A percentile compares a stretch with the other conserved stretches of the same genome.
These are phyloP conservation scores for Drosophila nigrodunni DNA, from an alignment of 1,140 invertebrate species.

Conservation along the genomic window DNA sequence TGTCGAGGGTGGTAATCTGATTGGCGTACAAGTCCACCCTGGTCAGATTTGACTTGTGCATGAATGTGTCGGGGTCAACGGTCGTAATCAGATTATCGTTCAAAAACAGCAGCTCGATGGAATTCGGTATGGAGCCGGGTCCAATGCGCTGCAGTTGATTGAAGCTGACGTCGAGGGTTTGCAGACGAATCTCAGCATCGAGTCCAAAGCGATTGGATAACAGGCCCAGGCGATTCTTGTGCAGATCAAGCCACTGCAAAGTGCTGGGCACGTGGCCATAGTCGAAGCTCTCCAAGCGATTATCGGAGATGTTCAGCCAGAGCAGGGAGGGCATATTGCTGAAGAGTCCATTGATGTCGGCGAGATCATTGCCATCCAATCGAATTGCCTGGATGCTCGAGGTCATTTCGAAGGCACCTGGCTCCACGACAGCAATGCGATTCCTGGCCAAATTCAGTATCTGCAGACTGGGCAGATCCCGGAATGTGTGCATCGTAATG, in stretches of 20 bases:
- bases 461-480: conserved; percentile 92
- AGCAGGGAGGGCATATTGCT: conserved; percentile 92
- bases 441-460: conserved; percentile 96
- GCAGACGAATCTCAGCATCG: conserved; percentile 89
- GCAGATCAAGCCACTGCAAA: conserved; percentile 95
- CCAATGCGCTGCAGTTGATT: conserved; percentile 91
- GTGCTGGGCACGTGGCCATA: conserved; percentile 92
- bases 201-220: conserved; percentile 91
- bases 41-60: conserved; percentile 92
- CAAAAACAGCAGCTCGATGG: conserved; percentile 91
- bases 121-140: conserved; percentile 90
- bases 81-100: conserved; percentile 92
- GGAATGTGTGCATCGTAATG: conserved; percentile 92
- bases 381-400: conserved; percentile 93
- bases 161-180: conserved; percentile 93
- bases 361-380: conserved; percentile 93
- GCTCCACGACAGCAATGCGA: conserved; percentile 91
- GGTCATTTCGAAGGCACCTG: conserved; percentile 92
- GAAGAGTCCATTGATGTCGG: conserved; percentile 94
- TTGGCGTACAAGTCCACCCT: conserved; percentile 94
- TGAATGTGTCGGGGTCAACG: conserved; percentile 93
- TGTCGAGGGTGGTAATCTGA: conserved; percentile 92
- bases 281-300: conserved; percentile 95
- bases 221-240: conserved; percentile 93
- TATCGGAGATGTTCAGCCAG: conserved; percentile 96